Evolutionary conservation across 2,888 invertebrate species (phyloP).

Genomic region (Leptinotarsa peninsularis): DNA sequence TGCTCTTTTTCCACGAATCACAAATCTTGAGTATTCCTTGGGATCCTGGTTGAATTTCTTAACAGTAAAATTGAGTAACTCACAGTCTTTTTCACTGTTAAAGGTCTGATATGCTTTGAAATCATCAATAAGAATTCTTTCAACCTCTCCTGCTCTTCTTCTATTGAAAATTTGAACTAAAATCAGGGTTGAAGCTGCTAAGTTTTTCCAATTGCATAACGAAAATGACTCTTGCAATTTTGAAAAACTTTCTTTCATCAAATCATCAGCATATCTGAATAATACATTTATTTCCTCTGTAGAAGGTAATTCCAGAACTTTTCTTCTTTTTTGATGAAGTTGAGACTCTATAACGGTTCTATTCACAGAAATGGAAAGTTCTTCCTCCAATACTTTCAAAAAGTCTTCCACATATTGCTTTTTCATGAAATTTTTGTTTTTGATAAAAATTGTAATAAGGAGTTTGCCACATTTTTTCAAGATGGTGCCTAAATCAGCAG

Average conservation of each 20-base stretch:
- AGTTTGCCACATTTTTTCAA: background rate
- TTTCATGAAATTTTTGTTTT: background rate
- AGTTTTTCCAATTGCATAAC: slow-evolving; percentile 18
- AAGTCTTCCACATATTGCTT: background rate
- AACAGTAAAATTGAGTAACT: background rate
- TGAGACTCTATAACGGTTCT: background rate
- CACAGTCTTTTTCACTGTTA: slow-evolving; percentile 1
- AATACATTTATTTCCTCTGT: background rate
- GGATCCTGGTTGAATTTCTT: background rate
- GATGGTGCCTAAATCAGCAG: background rate
- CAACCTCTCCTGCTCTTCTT: slow-evolving; percentile 32
- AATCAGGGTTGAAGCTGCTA: slow-evolving; percentile 18
- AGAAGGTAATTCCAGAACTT: background rate
- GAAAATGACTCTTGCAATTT: background rate
- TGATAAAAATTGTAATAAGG: background rate
- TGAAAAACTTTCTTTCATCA: background rate
- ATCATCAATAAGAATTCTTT: slow-evolving; percentile 22
- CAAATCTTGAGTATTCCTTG: slow-evolving; percentile 25
- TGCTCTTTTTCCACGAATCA: slow-evolving; percentile 33
- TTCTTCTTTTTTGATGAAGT: background rate
- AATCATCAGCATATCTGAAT: background rate
- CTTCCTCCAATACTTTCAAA: background rate
- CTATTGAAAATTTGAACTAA: slow-evolving; percentile 29
- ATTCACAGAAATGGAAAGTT: background rate
- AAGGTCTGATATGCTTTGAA: slow-evolving; percentile 9